A percentile compares a stretch with the other conserved stretches of the same genome.
These are phyloP conservation scores for Cybosia mesomella DNA, from an alignment of 2,888 invertebrate species.

Conservation along the genomic window DNA sequence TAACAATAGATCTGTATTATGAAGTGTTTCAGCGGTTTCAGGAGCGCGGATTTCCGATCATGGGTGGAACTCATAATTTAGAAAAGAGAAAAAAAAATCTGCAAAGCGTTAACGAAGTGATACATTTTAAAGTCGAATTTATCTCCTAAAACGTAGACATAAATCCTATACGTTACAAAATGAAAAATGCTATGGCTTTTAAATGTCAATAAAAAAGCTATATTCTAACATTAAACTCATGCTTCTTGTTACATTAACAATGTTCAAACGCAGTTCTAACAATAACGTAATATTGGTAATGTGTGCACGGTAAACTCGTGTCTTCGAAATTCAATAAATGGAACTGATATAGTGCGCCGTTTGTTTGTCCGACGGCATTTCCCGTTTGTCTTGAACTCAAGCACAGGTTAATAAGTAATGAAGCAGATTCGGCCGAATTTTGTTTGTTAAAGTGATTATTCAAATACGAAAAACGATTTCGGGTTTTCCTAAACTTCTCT, in stretches of 20 bases:
- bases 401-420: conserved; percentile 85
- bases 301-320: conserved; percentile 22
- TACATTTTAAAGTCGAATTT: background rate
- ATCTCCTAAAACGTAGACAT: background rate
- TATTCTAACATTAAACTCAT: background rate
- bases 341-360: conserved; percentile 23
- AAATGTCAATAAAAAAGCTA: background rate
- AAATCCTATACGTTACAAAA: too few relatives aligned
- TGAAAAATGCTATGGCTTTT: background rate
- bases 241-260: background rate
- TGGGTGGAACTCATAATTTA: conserved; percentile 26
- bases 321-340: conserved; percentile 46
- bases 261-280: conserved; percentile 8
- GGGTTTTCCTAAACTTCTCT: conserved; percentile 83
- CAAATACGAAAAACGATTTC: conserved; percentile 86
- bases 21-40: conserved; percentile 62
- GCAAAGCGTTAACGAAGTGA: background rate
- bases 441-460: conserved; percentile 87
- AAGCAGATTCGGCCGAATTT: conserved; percentile 80
- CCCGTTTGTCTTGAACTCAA: conserved; percentile 71
- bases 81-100: conserved; percentile 1
- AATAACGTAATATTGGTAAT: conserved; percentile 20
- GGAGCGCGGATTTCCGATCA: conserved; percentile 60
- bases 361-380: conserved; percentile 45
- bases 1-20: conserved; percentile 65